These are phyloP conservation scores for Drosophila ironensis DNA, from an alignment of 1,140 invertebrate species.

Conservation along the genomic window DNA sequence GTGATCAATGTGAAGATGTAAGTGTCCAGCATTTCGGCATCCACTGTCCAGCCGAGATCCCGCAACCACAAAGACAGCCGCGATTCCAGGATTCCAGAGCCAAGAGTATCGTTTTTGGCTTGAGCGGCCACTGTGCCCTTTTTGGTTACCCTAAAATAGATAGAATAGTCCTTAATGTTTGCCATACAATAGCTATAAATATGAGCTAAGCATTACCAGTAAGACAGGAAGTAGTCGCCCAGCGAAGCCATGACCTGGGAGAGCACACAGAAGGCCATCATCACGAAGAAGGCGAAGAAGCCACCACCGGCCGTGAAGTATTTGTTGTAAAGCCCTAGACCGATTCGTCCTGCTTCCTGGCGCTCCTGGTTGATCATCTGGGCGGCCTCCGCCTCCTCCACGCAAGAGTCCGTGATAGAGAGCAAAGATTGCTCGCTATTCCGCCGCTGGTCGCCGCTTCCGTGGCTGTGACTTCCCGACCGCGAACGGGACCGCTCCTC, in stretches of 20 bases:
- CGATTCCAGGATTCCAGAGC: slow-evolving; percentile 32
- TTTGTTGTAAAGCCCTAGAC: slow-evolving; percentile 83
- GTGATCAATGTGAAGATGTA: slow-evolving; percentile 84
- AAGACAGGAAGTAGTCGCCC: slow-evolving; percentile 86
- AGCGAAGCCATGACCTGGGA: slow-evolving; percentile 86
- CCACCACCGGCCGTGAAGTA: slow-evolving; percentile 85
- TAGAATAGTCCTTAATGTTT: not conserved
- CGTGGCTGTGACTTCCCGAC: slow-evolving; percentile 61
- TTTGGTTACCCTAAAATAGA: slow-evolving; percentile 82
- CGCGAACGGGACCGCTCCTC: slow-evolving; percentile 57
- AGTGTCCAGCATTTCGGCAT: slow-evolving; percentile 71
- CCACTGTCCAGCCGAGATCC: slow-evolving; percentile 51
- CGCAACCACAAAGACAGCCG: slow-evolving; percentile 35
- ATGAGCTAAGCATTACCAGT: slow-evolving; percentile 82
- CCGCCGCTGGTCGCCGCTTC: slow-evolving; percentile 64
- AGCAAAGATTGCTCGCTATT: slow-evolving; percentile 82
- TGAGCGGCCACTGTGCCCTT: slow-evolving; percentile 39
- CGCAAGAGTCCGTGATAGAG: slow-evolving; percentile 84
- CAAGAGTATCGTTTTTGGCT: slow-evolving; percentile 2
- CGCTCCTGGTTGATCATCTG: slow-evolving; percentile 83
- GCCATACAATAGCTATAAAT: not conserved
- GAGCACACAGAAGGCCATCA: slow-evolving; percentile 81
- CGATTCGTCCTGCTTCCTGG: slow-evolving; percentile 84
- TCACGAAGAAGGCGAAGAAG: slow-evolving; percentile 82
- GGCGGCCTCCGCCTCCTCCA: slow-evolving; percentile 69